A percentile compares a stretch with the other conserved stretches of the same genome.
phyloP scores from a whole-genome alignment of 2,113 vertebrate species.

The Antigone vipio region DNA sequence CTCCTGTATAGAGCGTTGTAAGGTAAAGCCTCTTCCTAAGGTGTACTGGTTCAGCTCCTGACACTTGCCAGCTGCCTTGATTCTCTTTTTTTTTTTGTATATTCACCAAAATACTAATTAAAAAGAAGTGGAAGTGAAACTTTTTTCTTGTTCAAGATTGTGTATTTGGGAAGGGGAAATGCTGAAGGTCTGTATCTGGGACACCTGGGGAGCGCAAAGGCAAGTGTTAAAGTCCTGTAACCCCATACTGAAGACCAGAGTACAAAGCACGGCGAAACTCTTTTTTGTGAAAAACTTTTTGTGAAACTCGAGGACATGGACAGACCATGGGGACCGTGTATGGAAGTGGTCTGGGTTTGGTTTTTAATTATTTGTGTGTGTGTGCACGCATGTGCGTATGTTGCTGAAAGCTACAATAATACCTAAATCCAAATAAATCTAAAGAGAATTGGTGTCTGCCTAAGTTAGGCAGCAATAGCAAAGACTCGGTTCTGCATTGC shows the following conservation, averaged over 20 bases:
- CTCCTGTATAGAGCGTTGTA: not conserved
- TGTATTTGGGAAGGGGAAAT: not conserved
- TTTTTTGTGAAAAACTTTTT: not conserved
- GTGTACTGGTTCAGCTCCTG: not conserved
- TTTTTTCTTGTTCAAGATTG: not conserved
- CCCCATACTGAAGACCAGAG: no score
- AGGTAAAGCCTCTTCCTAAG: not conserved
- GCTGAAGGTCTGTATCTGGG: not conserved
- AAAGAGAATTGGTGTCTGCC: not conserved
- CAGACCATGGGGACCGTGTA: not conserved
- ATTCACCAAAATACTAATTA: conserved; percentile 27
- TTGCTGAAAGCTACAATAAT: not conserved
- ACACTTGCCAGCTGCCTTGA: not conserved
- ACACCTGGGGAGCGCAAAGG: no score
- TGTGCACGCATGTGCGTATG: not conserved
- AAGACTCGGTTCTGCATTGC: not conserved
- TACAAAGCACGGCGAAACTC: no score
- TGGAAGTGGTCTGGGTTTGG: not conserved
- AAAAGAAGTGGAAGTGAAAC: conserved; percentile 8
- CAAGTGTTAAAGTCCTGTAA: no score
- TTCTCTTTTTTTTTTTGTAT: conserved; percentile 28
- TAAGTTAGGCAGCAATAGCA: not conserved
- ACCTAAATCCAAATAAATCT: not conserved
- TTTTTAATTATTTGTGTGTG: not conserved
- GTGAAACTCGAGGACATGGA: not conserved